A percentile compares a stretch with the other conserved stretches of the same genome.
Conservation (phyloP, 2,113 vertebrate species). For the Xenopus borealis region DNA sequence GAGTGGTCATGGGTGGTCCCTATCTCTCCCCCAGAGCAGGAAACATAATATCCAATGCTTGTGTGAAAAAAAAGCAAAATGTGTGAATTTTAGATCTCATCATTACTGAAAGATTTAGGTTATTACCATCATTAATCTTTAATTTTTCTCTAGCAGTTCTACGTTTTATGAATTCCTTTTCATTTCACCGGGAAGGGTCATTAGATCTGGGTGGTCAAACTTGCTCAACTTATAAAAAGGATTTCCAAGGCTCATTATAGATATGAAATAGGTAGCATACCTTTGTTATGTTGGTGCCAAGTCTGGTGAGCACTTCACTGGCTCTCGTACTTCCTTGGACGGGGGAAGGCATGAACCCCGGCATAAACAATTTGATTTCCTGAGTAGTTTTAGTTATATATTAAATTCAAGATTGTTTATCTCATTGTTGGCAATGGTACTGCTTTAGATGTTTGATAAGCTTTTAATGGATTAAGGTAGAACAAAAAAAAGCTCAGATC, state of each 20-base stretch:
- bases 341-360: not conserved
- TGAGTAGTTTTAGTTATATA: not conserved
- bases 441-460: not conserved
- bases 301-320: not conserved
- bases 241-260: slow-evolving; percentile 23
- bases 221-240: slow-evolving; percentile 2
- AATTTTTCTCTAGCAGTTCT: slow-evolving; percentile 36
- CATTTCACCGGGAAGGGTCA: slow-evolving; percentile 19
- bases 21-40: slow-evolving; percentile 47
- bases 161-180: slow-evolving; percentile 5
- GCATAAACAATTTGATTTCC: not conserved
- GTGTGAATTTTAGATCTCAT: slow-evolving; percentile 46
- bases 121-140: slow-evolving; percentile 50
- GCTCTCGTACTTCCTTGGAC: not conserved
- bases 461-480: not conserved
- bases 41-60: slow-evolving; percentile 51
- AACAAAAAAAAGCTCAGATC: not conserved
- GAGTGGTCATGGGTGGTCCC: slow-evolving; percentile 62
- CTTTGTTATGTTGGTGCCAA: not conserved
- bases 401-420: not conserved
- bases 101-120: slow-evolving; percentile 46
- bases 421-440: not conserved
- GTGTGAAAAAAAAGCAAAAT: slow-evolving; percentile 34
- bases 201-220: slow-evolving; percentile 43
- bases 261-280: slow-evolving; percentile 8